Percentiles rank a stretch among this genome's conserved stretches.
phyloP scores from a whole-genome alignment of 2,888 invertebrate species.

The Sminthurinus aureus region DNA sequence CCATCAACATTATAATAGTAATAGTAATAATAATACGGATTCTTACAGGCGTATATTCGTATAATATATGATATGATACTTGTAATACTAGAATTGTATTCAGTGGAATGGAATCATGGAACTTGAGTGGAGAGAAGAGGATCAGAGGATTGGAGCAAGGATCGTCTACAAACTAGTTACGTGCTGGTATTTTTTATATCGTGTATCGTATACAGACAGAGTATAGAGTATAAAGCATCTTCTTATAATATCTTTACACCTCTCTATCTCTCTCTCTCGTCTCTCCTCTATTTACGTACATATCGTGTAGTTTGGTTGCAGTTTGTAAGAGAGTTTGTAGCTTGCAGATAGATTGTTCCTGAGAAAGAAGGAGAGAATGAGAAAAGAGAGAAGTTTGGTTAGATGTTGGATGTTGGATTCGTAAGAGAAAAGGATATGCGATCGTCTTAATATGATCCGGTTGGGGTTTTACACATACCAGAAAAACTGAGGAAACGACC shows the following conservation, averaged over 20 bases:
- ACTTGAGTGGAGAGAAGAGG: not conserved
- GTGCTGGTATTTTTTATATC: no score
- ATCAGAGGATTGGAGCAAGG: not conserved
- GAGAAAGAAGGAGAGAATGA: not conserved
- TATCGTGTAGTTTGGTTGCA: no score
- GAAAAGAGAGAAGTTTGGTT: slow-evolving; percentile 2
- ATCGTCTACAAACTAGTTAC: no score
- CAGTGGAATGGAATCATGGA: not conserved
- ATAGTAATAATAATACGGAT: not conserved
- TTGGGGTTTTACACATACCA: slow-evolving; percentile 31
- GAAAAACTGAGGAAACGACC: not conserved
- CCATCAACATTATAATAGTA: not conserved
- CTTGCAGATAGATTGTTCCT: not conserved
- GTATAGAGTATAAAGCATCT: no score
- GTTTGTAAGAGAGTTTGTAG: not conserved
- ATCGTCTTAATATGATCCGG: slow-evolving; percentile 34
- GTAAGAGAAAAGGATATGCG: not conserved
- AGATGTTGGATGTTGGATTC: not conserved
- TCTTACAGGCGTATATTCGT: no score
- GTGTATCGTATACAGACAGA: no score
- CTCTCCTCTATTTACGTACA: not conserved
- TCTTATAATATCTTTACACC: no score
- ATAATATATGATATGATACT: slow-evolving; percentile 11
- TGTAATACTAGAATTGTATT: not conserved
- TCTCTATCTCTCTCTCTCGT: not conserved